Percentiles rank a stretch among this genome's conserved stretches.
Evolutionary conservation across 1,140 invertebrate genomes (phyloP).

Genomic region (Philopotamus ludificatus): DNA sequence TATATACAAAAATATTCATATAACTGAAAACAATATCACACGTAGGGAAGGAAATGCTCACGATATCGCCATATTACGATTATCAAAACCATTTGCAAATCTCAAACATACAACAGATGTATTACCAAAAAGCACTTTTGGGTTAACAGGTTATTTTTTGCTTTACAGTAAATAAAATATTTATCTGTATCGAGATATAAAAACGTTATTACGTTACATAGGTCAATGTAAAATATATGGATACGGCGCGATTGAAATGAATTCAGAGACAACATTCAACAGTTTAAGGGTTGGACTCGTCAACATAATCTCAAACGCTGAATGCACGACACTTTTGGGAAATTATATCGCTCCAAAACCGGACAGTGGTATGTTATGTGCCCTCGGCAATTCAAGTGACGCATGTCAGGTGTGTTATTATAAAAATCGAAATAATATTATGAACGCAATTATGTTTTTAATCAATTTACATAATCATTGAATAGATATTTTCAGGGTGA

Average conservation of each 20-base stretch:
- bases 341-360: constrained; percentile 45
- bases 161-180: not conserved
- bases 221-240: constrained; percentile 50
- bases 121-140: constrained; percentile 29
- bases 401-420: constrained; percentile 46
- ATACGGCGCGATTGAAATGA: constrained; percentile 46
- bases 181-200: not conserved
- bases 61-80: constrained; percentile 30
- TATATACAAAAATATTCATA: no score
- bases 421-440: not conserved
- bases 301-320: constrained; percentile 47
- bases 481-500: constrained; percentile 68
- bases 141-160: constrained; percentile 34
- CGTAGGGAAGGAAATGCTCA: constrained; percentile 13
- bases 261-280: constrained; percentile 43
- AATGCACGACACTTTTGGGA: constrained; percentile 46
- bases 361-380: constrained; percentile 50
- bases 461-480: constrained; percentile 1
- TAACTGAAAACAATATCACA: not conserved
- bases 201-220: constrained; percentile 40
- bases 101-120: constrained; percentile 18
- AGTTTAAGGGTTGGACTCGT: constrained; percentile 44
- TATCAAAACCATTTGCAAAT: constrained; percentile 3
- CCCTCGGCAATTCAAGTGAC: constrained; percentile 48
- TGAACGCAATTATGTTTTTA: not conserved